Base-by-base conservation (phyloP, 1,140 invertebrate genomes). In the Orchesella cincta region DNA sequence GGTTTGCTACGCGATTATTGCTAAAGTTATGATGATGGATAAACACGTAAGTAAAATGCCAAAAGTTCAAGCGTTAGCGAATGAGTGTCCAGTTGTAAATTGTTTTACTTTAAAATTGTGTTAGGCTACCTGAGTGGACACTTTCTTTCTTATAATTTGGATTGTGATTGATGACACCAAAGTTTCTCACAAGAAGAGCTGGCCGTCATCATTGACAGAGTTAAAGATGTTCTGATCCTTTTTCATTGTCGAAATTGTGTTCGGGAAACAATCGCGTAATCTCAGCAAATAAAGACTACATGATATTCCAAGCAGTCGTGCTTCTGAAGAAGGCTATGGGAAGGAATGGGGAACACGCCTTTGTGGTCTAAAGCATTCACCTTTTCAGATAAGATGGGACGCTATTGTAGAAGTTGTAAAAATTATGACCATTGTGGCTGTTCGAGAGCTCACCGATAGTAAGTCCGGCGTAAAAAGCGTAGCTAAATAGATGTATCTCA, bases 401-500 rank as follows among this genome's bases (percentile, higher is more conserved):
- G 51, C 70, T n/a, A 36, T 77, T 12, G 54, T 57, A 18, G 14
- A 33, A 29, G 52, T 77, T 18, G 31, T 46, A 0, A 52, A 26
- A 62, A 57, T 29, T 35, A 73, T 77, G 76, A 77, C 71, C 26
- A 2, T 46, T 14, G 62, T 77, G 0, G 28, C 70, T 29, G 76
- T 77, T 1, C 70, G 76, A 1, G 76, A 77, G 29, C 33, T 77
- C 1, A 77, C 76, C 16, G 76, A 77, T 46, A 71, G 73, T 23
- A 73, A 76, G 75, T 76, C 1, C 75, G 62, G 1, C 23, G 75
- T 76, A 76, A 71, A n/a, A n/a, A n/a, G n/a, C n/a, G n/a, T n/a
- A n/a, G n/a, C n/a, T n/a, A n/a, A n/a, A n/a, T n/a, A n/a, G n/a
- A n/a, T n/a, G n/a, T n/a, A n/a, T n/a, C n/a, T n/a, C n/a, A n/a